Evolutionary conservation across 2,888 invertebrate species (phyloP).

Genomic region (Synergus japonicus): DNA sequence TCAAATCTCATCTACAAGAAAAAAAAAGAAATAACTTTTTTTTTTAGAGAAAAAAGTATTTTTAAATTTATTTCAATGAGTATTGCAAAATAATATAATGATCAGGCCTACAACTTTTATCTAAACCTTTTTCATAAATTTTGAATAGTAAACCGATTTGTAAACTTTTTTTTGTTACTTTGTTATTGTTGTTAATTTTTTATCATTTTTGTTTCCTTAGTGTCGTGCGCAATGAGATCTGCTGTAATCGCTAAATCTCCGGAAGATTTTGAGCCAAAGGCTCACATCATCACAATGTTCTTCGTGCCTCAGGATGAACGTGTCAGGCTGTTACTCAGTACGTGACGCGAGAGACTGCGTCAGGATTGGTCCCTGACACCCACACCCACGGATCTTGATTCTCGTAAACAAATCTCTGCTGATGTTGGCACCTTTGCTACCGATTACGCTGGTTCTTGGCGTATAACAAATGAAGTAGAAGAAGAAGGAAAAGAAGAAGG

Average conservation of each 20-base stretch:
- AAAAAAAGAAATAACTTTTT: no score
- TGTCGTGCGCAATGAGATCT: slow-evolving; percentile 55
- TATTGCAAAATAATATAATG: no score
- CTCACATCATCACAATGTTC: slow-evolving; percentile 38
- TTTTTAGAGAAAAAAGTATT: no score
- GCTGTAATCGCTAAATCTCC: slow-evolving; percentile 39
- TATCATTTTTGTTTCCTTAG: slow-evolving; percentile 41
- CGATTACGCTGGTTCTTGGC: not conserved
- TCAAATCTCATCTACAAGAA: no score
- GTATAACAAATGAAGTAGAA: not conserved
- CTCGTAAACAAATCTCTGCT: slow-evolving; percentile 4
- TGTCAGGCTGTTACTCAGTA: not conserved
- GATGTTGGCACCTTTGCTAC: not conserved
- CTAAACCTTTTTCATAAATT: no score
- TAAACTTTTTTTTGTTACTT: no score
- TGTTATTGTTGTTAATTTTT: not conserved
- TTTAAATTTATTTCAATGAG: no score
- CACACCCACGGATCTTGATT: not conserved
- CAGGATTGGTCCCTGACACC: slow-evolving; percentile 4
- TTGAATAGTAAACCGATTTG: no score
- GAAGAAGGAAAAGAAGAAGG: not conserved
- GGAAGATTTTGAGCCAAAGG: slow-evolving; percentile 46
- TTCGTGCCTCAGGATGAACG: slow-evolving; percentile 4
- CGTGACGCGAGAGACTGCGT: slow-evolving; percentile 11
- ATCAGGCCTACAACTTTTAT: no score